A percentile compares a stretch with the other conserved stretches of the same genome.
These are phyloP conservation scores for Ceyx erithaca DNA, from an alignment of 2,797 vertebrate species.

Conservation along the genomic window DNA sequence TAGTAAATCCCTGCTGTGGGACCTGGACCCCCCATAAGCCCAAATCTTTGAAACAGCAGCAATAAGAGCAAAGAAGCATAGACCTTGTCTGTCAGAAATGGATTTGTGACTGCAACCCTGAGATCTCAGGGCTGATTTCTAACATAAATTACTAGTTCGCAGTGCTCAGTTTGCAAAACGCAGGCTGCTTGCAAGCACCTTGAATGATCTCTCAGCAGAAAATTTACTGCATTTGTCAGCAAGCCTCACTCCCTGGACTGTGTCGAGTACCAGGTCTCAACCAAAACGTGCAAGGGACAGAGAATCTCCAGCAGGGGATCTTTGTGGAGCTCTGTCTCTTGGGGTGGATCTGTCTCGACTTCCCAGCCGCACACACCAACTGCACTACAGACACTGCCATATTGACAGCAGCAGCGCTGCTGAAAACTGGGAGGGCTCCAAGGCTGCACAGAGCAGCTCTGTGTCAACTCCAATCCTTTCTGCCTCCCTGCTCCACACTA, in stretches of 20 bases:
- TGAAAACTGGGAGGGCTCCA: conserved; percentile 43
- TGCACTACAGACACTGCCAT: not conserved
- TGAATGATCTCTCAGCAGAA: not conserved
- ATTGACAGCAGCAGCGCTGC: conserved; percentile 42
- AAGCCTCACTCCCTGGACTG: not conserved
- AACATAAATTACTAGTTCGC: not conserved
- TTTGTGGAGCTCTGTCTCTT: not conserved
- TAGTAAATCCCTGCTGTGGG: not conserved
- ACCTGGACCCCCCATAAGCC: not conserved
- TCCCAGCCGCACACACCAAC: not conserved
- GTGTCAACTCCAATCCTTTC: conserved; percentile 50
- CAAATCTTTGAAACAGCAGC: not conserved
- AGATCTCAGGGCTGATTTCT: not conserved
- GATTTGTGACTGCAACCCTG: not conserved
- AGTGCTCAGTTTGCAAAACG: not conserved
- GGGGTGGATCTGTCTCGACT: not conserved
- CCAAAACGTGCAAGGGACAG: rapidly evolving
- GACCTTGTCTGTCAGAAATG: conserved; percentile 25
- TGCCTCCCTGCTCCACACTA: not conserved
- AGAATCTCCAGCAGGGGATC: not conserved
- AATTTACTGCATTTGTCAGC: not conserved
- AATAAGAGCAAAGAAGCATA: not conserved
- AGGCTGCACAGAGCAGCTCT: conserved; percentile 47
- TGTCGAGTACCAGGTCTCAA: not conserved
- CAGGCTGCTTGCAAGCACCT: not conserved